A percentile compares a stretch with the other conserved stretches of the same genome.
Conservation (phyloP, 2,888 invertebrate genomes). For the Drosophila hamatofila region DNA sequence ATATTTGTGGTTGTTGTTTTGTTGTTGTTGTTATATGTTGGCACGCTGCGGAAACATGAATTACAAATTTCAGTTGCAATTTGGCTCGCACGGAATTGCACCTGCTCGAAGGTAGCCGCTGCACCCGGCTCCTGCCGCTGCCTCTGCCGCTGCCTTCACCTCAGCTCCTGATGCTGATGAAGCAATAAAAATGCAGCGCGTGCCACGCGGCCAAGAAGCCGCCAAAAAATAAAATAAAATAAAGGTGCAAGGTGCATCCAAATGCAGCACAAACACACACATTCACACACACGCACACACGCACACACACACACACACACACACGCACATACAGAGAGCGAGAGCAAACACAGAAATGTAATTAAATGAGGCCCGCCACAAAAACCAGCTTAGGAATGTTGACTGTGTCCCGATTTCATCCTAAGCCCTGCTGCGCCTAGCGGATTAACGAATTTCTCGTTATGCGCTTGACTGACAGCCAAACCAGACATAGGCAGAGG, state of each 20-base stretch:
- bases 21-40: conserved; percentile 35
- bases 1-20: conserved; percentile 14
- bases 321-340: too few species aligned
- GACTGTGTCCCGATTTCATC: conserved; percentile 36
- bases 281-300: neutral
- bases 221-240: conserved; percentile 54
- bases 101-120: conserved; percentile 43
- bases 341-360: conserved; percentile 34
- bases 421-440: conserved; percentile 44
- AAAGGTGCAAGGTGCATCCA: conserved; percentile 65
- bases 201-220: conserved; percentile 62
- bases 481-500: conserved; percentile 32
- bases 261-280: conserved; percentile 9
- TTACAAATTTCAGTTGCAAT: conserved; percentile 67
- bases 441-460: conserved; percentile 75
- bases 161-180: conserved; percentile 63
- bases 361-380: conserved; percentile 37
- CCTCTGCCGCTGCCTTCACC: conserved; percentile 12
- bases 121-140: conserved; percentile 1
- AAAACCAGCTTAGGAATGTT: conserved; percentile 55
- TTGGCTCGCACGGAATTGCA: conserved; percentile 60
- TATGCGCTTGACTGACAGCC: conserved; percentile 65
- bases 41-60: conserved; percentile 68
- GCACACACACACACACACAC: neutral
- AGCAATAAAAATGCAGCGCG: conserved; percentile 80